Percentiles rank a stretch among this genome's conserved stretches.
These are phyloP conservation scores for Brachypteracias leptosomus DNA, from an alignment of 2,113 vertebrate species.

Conservation along the genomic window DNA sequence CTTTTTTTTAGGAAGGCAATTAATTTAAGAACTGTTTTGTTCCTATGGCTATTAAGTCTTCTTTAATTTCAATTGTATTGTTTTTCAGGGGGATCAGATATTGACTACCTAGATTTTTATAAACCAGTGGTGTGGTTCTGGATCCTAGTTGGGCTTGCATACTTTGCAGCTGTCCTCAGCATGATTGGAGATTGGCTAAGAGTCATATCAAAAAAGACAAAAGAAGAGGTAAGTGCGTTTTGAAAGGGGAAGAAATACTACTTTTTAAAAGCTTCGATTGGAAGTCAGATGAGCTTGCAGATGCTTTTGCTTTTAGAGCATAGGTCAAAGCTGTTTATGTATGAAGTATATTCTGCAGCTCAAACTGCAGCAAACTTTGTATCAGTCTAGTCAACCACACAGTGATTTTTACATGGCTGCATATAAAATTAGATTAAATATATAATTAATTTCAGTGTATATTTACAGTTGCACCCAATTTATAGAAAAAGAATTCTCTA, in stretches of 20 bases:
- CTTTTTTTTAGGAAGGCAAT: background rate
- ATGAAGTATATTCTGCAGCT: background rate
- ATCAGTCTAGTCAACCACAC: background rate
- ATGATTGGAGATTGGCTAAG: constrained; percentile 99
- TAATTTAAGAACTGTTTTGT: background rate
- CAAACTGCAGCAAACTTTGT: background rate
- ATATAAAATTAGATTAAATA: background rate
- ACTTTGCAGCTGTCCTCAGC: constrained; percentile 97
- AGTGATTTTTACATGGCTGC: background rate
- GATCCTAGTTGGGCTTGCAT: constrained; percentile 98
- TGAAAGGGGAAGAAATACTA: background rate
- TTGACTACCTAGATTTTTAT: constrained; percentile 92
- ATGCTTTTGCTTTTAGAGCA: background rate
- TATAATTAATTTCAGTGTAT: background rate
- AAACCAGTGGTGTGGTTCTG: constrained; percentile 98
- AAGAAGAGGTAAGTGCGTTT: constrained; percentile 89
- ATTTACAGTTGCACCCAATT: background rate
- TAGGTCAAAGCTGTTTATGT: background rate
- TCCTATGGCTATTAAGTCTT: background rate
- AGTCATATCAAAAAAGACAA: constrained; percentile 98
- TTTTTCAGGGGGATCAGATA: constrained; percentile 85
- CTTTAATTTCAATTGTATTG: background rate
- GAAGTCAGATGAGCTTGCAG: background rate
- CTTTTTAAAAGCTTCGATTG: background rate
- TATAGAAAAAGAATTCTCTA: background rate